These are phyloP conservation scores for Sylvia atricapilla DNA, from an alignment of 2,113 vertebrate species.

Conservation along the genomic window DNA sequence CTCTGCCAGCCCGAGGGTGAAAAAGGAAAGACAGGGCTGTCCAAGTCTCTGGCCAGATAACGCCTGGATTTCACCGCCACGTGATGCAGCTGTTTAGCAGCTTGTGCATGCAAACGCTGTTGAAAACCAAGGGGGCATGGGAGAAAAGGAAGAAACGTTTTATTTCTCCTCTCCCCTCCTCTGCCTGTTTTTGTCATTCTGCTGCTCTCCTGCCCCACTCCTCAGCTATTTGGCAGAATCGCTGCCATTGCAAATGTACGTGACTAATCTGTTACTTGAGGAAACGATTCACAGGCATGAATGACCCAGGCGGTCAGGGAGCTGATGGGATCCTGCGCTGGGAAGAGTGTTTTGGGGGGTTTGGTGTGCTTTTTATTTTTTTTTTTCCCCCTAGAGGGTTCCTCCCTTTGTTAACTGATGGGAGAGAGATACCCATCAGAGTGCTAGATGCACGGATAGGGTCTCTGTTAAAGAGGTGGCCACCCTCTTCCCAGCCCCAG, in stretches of 20 bases:
- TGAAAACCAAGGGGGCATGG: not conserved
- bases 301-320: constrained; percentile 22
- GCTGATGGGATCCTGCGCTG: not conserved
- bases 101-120: not conserved
- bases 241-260: constrained; percentile 34
- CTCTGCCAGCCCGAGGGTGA: not conserved
- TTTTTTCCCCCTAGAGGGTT: not conserved
- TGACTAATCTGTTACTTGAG: constrained; percentile 63
- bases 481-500: not conserved
- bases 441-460: not conserved
- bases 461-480: not conserved
- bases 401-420: not conserved
- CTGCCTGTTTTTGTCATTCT: not conserved
- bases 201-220: not conserved
- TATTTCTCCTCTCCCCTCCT: not conserved
- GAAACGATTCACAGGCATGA: constrained; percentile 35
- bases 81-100: not conserved
- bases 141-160: constrained; percentile 6
- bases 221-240: constrained; percentile 25
- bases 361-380: not conserved
- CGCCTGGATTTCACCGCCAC: not conserved
- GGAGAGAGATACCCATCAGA: not conserved
- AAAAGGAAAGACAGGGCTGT: not conserved
- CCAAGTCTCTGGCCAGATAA: not conserved
- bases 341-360: not conserved